Conservation (phyloP, 2,113 vertebrate genomes). For the Megalops atlanticus region DNA sequence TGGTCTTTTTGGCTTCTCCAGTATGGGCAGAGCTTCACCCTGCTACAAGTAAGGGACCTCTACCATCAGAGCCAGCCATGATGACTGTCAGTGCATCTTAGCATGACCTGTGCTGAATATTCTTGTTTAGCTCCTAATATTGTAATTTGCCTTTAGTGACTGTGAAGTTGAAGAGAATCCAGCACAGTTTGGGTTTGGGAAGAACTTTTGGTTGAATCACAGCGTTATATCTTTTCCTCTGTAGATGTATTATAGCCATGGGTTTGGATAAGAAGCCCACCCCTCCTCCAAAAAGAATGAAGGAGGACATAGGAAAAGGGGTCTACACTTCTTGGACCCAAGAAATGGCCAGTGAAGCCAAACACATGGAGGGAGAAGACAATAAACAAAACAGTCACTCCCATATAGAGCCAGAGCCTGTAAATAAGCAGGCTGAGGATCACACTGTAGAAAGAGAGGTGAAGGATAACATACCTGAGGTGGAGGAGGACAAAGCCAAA, state of each 20-base stretch:
- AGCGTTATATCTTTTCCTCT: too few relatives aligned
- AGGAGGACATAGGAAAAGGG: slow-evolving; percentile 50
- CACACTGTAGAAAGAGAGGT: slow-evolving; percentile 31
- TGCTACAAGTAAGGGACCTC: slow-evolving; percentile 83
- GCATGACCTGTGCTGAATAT: too few relatives aligned
- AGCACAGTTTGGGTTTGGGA: too few relatives aligned
- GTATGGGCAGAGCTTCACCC: slow-evolving; percentile 81
- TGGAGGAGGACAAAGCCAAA: slow-evolving; percentile 53
- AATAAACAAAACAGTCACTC: slow-evolving; percentile 22
- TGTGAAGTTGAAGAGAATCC: neutral
- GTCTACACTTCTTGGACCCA: slow-evolving; percentile 34
- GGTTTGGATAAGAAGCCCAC: slow-evolving; percentile 81
- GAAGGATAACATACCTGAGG: slow-evolving; percentile 35
- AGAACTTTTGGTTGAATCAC: neutral
- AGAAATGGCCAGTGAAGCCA: slow-evolving; percentile 25
- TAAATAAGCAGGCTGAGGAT: slow-evolving; percentile 23
- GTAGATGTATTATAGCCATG: slow-evolving; percentile 87
- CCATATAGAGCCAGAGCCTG: slow-evolving; percentile 30
- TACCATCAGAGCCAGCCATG: neutral
- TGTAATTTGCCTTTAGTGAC: neutral
- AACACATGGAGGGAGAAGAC: slow-evolving; percentile 38
- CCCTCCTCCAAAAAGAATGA: slow-evolving; percentile 68
- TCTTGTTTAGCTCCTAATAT: too few relatives aligned
- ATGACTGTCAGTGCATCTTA: too few relatives aligned
- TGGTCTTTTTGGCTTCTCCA: slow-evolving; percentile 80